A percentile compares a stretch with the other conserved stretches of the same genome.
These are phyloP conservation scores for Patella depressa DNA, from an alignment of 2,888 invertebrate species.

Conservation along the genomic window DNA sequence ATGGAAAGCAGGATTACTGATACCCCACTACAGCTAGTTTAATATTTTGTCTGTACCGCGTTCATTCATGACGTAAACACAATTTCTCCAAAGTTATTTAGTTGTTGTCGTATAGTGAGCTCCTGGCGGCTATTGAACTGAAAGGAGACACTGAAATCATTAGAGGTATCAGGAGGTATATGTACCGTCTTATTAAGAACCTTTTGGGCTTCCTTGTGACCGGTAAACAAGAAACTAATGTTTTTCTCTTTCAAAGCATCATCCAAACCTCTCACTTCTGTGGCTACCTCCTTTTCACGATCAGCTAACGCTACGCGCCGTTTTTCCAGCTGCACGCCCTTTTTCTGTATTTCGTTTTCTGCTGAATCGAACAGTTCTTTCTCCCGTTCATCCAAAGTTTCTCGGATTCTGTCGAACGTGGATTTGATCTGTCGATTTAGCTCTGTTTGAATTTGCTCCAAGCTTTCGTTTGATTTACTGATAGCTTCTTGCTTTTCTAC, in stretches of 20 bases:
- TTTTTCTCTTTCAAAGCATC: constrained; percentile 56
- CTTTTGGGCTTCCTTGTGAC: constrained; percentile 56
- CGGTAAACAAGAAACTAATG: constrained; percentile 57
- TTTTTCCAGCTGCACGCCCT: constrained; percentile 53
- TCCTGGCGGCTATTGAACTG: constrained; percentile 60
- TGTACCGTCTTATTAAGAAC: constrained; percentile 49
- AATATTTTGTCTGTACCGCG: not conserved
- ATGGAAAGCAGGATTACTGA: no score
- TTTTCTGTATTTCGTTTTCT: constrained; percentile 58
- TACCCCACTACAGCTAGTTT: no score
- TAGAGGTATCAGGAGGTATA: constrained; percentile 53
- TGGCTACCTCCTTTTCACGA: constrained; percentile 48
- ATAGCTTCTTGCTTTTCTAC: constrained; percentile 53
- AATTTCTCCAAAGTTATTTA: constrained; percentile 58
- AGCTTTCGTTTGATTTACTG: constrained; percentile 53
- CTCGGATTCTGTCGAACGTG: constrained; percentile 58
- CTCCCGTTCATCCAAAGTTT: constrained; percentile 59
- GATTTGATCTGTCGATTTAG: constrained; percentile 57
- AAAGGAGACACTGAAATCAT: constrained; percentile 60
- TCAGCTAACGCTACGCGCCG: constrained; percentile 50
- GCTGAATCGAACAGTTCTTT: constrained; percentile 56
- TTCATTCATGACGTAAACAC: constrained; percentile 35
- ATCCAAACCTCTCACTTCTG: constrained; percentile 49
- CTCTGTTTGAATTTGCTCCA: constrained; percentile 58
- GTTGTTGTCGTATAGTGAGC: constrained; percentile 49